These are phyloP conservation scores for Theretra japonica DNA, from an alignment of 2,888 invertebrate genomes.

Conservation along the genomic window DNA sequence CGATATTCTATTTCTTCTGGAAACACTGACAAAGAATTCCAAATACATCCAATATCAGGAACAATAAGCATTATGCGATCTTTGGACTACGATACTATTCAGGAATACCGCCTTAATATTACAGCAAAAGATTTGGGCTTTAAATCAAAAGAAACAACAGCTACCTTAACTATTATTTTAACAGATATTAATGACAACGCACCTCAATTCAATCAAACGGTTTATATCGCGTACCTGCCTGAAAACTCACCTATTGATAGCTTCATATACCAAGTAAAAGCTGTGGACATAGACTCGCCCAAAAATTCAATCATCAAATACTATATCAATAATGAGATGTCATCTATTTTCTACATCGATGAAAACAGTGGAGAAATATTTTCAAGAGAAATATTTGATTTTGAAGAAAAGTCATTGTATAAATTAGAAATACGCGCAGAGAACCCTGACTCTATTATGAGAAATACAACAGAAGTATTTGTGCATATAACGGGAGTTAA, in stretches of 20 bases:
- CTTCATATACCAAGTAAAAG: slow-evolving; percentile 89
- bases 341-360: slow-evolving; percentile 91
- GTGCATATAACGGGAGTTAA: slow-evolving; percentile 94
- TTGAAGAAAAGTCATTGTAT: slow-evolving; percentile 92
- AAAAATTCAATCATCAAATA: slow-evolving; percentile 94
- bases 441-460: slow-evolving; percentile 94
- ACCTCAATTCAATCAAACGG: slow-evolving; percentile 91
- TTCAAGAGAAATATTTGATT: slow-evolving; percentile 92
- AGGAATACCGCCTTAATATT: slow-evolving; percentile 94
- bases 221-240: slow-evolving; percentile 90
- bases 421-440: slow-evolving; percentile 91
- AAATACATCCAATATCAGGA: slow-evolving; percentile 90
- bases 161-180: slow-evolving; percentile 92
- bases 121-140: slow-evolving; percentile 95
- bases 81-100: slow-evolving; percentile 94
- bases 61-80: slow-evolving; percentile 91
- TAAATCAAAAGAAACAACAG: slow-evolving; percentile 89
- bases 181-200: slow-evolving; percentile 98
- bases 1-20: slow-evolving; percentile 93
- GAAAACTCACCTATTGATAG: slow-evolving; percentile 93
- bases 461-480: slow-evolving; percentile 88
- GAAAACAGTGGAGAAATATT: slow-evolving; percentile 90
- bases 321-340: slow-evolving; percentile 90
- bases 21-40: slow-evolving; percentile 91
- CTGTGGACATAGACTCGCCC: slow-evolving; percentile 94